These are phyloP conservation scores for Lucifuga dentata DNA, from an alignment of 2,113 vertebrate genomes.

Conservation along the genomic window DNA sequence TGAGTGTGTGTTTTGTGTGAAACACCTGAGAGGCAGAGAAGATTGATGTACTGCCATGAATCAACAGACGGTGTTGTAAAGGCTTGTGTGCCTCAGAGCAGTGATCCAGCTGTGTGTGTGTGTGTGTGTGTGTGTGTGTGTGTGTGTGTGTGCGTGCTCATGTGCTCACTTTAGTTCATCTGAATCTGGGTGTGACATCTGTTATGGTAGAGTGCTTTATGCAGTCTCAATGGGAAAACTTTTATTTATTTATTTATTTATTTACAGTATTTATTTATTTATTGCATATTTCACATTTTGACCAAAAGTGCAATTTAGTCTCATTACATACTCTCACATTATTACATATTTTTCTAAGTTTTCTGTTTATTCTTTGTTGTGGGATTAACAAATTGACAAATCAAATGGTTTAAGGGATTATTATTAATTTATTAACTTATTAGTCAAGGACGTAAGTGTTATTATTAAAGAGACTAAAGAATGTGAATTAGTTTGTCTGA, in stretches of 20 bases:
- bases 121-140: not conserved
- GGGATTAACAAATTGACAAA: no score
- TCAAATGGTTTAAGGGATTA: no score
- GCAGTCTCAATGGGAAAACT: conserved; percentile 10
- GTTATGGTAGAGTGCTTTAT: conserved; percentile 12
- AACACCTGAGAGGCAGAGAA: conserved; percentile 55
- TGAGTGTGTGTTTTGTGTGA: not conserved
- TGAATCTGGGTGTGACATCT: conserved; percentile 33
- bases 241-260: conserved; percentile 5
- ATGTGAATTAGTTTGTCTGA: no score
- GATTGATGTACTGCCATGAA: conserved; percentile 57
- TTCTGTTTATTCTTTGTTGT: no score
- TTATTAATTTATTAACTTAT: no score
- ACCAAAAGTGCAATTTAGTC: no score
- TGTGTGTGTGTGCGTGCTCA: conserved; percentile 2
- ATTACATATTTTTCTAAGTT: no score
- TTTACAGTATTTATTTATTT: conserved; percentile 11
- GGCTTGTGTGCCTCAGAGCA: conserved; percentile 41
- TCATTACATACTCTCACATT: no score
- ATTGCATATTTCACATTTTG: no score
- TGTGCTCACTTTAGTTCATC: conserved; percentile 4
- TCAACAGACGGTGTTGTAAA: conserved; percentile 38
- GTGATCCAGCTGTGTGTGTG: conserved; percentile 29
- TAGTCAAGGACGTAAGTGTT: no score
- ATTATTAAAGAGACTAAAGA: no score